Evolutionary conservation across 2,113 vertebrate species (phyloP).

Genomic region (Rhadina sibilatrix): DNA sequence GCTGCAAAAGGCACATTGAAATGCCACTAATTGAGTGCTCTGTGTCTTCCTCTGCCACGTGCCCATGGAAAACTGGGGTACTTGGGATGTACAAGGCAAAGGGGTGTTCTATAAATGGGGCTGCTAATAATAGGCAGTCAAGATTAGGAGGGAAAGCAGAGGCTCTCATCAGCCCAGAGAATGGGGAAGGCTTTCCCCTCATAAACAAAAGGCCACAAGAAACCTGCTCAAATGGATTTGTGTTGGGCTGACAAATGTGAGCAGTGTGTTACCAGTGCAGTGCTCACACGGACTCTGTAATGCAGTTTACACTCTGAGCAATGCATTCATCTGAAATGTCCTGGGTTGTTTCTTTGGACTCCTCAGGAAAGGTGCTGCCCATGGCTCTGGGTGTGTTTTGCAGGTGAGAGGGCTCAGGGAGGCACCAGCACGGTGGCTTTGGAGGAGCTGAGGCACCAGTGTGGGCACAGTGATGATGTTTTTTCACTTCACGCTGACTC

Average conservation of each 20-base stretch:
- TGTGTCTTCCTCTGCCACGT: not conserved
- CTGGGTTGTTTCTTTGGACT: not conserved
- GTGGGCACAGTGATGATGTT: not conserved
- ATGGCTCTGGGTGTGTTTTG: accelerated
- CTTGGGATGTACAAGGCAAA: not conserved
- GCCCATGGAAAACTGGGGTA: not conserved
- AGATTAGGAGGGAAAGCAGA: not conserved
- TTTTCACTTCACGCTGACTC: not conserved
- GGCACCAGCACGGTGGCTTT: not conserved
- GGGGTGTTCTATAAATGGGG: not conserved
- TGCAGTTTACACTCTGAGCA: not conserved
- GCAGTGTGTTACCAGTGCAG: not conserved
- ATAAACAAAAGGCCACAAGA: not conserved
- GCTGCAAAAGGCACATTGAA: slow-evolving; percentile 48
- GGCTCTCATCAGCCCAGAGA: not conserved
- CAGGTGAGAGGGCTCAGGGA: not conserved
- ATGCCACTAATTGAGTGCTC: slow-evolving; percentile 33
- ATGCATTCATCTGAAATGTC: not conserved
- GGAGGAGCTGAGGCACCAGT: not conserved
- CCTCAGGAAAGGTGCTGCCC: not conserved
- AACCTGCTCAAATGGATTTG: not conserved
- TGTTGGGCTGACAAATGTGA: not conserved
- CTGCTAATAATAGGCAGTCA: not conserved
- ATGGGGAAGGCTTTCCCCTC: not conserved
- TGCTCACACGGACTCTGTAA: not conserved